phyloP scores from a whole-genome alignment of 2,888 invertebrate genomes.

The Ochropleura plecta region DNA sequence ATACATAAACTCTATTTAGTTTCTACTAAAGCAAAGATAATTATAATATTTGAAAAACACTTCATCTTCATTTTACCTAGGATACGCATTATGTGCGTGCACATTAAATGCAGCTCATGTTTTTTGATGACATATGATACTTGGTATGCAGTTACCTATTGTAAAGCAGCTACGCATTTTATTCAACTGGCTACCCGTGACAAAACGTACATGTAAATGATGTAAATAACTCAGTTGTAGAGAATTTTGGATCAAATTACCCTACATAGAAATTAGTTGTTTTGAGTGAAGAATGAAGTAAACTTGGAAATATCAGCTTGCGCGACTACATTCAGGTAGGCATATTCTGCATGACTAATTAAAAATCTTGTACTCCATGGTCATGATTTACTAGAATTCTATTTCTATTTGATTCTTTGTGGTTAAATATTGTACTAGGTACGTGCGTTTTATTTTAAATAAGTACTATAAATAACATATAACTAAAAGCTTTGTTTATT shows the following conservation, averaged over 20 bases:
- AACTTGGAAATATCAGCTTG: background rate
- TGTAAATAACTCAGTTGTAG: background rate
- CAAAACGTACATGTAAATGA: conserved; percentile 10
- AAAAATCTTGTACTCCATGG: background rate
- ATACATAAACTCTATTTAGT: background rate
- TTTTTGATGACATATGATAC: conserved; percentile 30
- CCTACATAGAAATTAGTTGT: background rate
- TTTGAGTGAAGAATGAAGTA: background rate
- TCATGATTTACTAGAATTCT: background rate
- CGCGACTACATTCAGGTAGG: background rate
- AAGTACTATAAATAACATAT: background rate
- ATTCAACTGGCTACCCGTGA: conserved; percentile 5
- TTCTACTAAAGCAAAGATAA: background rate
- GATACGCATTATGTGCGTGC: conserved; percentile 9
- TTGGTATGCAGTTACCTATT: conserved; percentile 22
- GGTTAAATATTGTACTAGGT: too few relatives aligned
- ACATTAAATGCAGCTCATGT: conserved; percentile 26
- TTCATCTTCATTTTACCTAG: background rate
- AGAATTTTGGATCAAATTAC: conserved; percentile 1
- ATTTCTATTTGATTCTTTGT: too few relatives aligned
- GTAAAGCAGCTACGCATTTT: conserved; percentile 5
- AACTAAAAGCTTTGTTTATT: background rate
- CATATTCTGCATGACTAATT: conserved; percentile 6
- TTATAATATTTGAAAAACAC: background rate
- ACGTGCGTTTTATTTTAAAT: too few relatives aligned